Percentiles rank a stretch among this genome's conserved stretches.
phyloP scores from a whole-genome alignment of 2,113 vertebrate genomes.

The Bungarus multicinctus region DNA sequence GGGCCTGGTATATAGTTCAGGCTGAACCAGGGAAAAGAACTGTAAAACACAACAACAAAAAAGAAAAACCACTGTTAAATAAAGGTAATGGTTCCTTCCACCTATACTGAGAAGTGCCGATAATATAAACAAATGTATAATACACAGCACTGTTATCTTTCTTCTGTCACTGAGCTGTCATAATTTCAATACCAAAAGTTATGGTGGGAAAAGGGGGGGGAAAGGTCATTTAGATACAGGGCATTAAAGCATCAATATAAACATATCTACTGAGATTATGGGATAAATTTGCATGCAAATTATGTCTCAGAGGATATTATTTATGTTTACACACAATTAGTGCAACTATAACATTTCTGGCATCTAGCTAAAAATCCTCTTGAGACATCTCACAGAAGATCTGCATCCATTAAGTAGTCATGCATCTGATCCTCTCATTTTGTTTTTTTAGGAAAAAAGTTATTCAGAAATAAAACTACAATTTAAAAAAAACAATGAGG shows the following conservation, averaged over 20 bases:
- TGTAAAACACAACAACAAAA: slow-evolving; percentile 99
- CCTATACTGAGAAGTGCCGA: slow-evolving; percentile 86
- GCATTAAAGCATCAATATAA: slow-evolving; percentile 77
- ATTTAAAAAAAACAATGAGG: slow-evolving; percentile 81
- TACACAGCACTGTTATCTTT: slow-evolving; percentile 81
- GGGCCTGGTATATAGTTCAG: slow-evolving; percentile 99
- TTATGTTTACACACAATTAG: slow-evolving; percentile 74
- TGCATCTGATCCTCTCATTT: slow-evolving; percentile 76
- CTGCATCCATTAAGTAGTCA: slow-evolving; percentile 79
- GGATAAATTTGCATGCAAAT: slow-evolving; percentile 81
- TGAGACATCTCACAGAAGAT: slow-evolving; percentile 78
- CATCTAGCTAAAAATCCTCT: slow-evolving; percentile 72
- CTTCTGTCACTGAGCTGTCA: slow-evolving; percentile 78
- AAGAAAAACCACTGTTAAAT: slow-evolving; percentile 99
- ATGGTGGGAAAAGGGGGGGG: slow-evolving; percentile 67
- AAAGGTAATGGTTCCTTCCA: slow-evolving; percentile 92
- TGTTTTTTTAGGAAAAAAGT: slow-evolving; percentile 54
- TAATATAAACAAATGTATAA: slow-evolving; percentile 80
- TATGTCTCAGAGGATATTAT: slow-evolving; percentile 77
- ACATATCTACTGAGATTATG: slow-evolving; percentile 77
- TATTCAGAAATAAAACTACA: slow-evolving; percentile 77
- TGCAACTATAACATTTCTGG: slow-evolving; percentile 76
- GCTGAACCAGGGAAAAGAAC: slow-evolving; percentile 99
- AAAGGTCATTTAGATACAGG: slow-evolving; percentile 76
- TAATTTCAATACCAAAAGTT: slow-evolving; percentile 78